phyloP scores from a whole-genome alignment of 2,113 vertebrate genomes.

The Azemiops feae region DNA sequence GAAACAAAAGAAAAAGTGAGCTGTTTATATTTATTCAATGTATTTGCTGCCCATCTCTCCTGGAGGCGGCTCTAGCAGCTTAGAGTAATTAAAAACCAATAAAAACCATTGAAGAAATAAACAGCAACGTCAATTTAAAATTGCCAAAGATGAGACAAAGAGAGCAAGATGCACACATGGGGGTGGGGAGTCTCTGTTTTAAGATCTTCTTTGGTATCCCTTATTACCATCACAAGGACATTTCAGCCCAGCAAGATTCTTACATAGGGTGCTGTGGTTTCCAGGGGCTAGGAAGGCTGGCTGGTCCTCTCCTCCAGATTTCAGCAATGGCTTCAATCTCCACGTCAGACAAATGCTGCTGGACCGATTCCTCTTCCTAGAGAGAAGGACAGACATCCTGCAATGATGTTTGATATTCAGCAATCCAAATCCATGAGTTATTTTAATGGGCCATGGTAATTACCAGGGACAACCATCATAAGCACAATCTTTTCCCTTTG shows the following conservation, averaged over 20 bases:
- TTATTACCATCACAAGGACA: background rate
- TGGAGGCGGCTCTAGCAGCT: background rate
- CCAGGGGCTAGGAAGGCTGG: conserved; percentile 34
- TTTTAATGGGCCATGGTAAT: too few relatives aligned
- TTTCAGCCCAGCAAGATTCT: conserved; percentile 49
- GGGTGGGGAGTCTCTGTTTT: background rate
- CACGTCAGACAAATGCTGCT: conserved; percentile 74
- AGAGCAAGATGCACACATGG: background rate
- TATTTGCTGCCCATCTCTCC: background rate
- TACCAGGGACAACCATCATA: background rate
- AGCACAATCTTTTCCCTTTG: background rate
- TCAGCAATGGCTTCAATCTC: conserved; percentile 78
- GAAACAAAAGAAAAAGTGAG: background rate
- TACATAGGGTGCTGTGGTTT: conserved; percentile 82
- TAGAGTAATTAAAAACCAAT: background rate
- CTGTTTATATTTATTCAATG: background rate
- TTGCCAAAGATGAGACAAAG: background rate
- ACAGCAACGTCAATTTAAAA: background rate
- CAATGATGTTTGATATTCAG: background rate
- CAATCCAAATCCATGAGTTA: background rate
- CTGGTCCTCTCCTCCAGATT: conserved; percentile 71
- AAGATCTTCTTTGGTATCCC: background rate
- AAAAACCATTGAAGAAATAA: background rate
- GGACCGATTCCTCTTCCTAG: conserved; percentile 72
- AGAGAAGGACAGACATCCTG: background rate